These are phyloP conservation scores for Lophura nycthemera DNA, from an alignment of 2,113 vertebrate species.

Conservation along the genomic window DNA sequence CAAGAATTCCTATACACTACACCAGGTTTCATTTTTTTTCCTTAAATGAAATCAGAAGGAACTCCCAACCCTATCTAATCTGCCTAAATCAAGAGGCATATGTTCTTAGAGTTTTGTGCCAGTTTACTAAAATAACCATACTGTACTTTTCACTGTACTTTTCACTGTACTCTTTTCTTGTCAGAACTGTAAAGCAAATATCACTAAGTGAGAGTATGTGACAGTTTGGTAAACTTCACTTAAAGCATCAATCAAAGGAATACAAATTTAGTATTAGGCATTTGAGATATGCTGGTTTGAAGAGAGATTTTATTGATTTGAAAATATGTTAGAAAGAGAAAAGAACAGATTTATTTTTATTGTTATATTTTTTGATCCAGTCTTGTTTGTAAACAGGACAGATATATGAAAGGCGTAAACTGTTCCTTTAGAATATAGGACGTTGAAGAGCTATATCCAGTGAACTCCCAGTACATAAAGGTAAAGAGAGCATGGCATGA, in stretches of 20 bases:
- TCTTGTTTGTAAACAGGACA: background rate
- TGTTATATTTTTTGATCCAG: background rate
- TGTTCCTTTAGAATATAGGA: background rate
- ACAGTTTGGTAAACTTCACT: slow-evolving; percentile 22
- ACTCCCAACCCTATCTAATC: background rate
- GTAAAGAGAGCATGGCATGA: background rate
- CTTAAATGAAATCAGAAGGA: background rate
- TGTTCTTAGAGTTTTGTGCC: background rate
- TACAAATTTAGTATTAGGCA: background rate
- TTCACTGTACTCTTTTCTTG: slow-evolving; percentile 42
- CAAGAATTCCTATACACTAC: background rate
- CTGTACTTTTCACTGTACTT: slow-evolving; percentile 27
- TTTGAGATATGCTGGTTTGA: background rate
- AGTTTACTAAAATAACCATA: slow-evolving; percentile 15
- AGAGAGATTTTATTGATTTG: background rate
- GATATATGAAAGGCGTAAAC: background rate
- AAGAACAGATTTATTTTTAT: background rate
- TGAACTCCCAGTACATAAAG: background rate
- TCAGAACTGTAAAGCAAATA: slow-evolving; percentile 48
- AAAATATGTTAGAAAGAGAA: background rate
- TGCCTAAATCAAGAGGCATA: background rate
- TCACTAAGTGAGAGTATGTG: background rate
- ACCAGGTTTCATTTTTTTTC: background rate
- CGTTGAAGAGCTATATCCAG: background rate
- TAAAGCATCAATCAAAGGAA: slow-evolving; percentile 18